Percentiles rank a stretch among this genome's conserved stretches.
These are phyloP conservation scores for Rhinoraja longicauda DNA, from an alignment of 2,797 vertebrate genomes.

Conservation along the genomic window DNA sequence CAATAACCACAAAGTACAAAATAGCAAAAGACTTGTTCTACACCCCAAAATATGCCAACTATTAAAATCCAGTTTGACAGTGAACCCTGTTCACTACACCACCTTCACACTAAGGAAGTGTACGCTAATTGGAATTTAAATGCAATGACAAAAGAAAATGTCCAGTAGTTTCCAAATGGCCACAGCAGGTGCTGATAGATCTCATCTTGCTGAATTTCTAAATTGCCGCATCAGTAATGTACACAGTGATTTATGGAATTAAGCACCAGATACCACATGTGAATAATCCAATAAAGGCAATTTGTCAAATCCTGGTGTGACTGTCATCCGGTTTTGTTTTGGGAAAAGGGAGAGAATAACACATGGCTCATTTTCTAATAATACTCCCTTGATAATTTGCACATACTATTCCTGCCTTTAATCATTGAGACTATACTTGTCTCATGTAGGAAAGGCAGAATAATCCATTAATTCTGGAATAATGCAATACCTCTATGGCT, in stretches of 20 bases:
- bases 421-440: conserved; percentile 49
- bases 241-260: conserved; percentile 61
- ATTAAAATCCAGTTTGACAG: background rate
- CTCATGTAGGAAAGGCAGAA: conserved; percentile 41
- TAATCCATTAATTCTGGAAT: conserved; percentile 40
- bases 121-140: background rate
- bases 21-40: background rate
- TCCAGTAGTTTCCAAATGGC: conserved; percentile 49
- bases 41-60: background rate
- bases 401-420: conserved; percentile 49
- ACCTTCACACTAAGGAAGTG: background rate
- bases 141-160: conserved; percentile 33
- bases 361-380: conserved; percentile 47
- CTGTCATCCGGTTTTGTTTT: conserved; percentile 42
- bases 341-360: conserved; percentile 45
- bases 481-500: background rate
- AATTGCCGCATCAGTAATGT: conserved; percentile 48
- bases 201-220: conserved; percentile 56
- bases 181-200: conserved; percentile 52
- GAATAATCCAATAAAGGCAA: conserved; percentile 58
- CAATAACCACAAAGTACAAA: too few species aligned
- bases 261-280: conserved; percentile 56
- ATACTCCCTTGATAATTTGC: background rate
- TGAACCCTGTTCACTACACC: background rate
- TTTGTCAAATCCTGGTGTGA: conserved; percentile 46